A percentile compares a stretch with the other conserved stretches of the same genome.
Evolutionary conservation across 1,140 invertebrate species (phyloP).

Genomic region (Drosophila neocordata): DNA sequence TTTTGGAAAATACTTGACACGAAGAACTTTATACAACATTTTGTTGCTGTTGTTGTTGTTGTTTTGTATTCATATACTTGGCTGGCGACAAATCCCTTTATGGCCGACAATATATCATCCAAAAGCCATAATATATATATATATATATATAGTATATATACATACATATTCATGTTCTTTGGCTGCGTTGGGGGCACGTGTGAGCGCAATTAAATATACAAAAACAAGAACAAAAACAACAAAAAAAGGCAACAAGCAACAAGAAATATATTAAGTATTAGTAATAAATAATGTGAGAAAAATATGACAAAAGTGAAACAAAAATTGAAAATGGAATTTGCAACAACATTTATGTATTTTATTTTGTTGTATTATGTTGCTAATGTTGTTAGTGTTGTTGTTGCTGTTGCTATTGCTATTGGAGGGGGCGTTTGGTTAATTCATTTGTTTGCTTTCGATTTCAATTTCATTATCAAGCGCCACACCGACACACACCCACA

Average conservation of each 20-base stretch:
- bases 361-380: background rate
- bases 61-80: background rate
- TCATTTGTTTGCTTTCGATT: slow-evolving; percentile 64
- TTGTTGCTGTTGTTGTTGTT: background rate
- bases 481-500: background rate
- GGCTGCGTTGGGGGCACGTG: slow-evolving; percentile 57
- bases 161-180: slow-evolving; percentile 27
- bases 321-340: slow-evolving; percentile 23
- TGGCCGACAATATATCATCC: slow-evolving; percentile 69
- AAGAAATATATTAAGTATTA: slow-evolving; percentile 73
- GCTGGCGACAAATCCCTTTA: slow-evolving; percentile 67
- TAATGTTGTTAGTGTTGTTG: too few relatives aligned
- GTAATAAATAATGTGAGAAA: slow-evolving; percentile 70
- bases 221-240: background rate
- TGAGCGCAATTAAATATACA: slow-evolving; percentile 72
- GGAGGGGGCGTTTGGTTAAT: slow-evolving; percentile 45
- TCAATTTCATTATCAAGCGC: slow-evolving; percentile 63
- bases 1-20: too few relatives aligned
- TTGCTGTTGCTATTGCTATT: too few relatives aligned
- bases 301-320: slow-evolving; percentile 55
- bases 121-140: slow-evolving; percentile 51
- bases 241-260: background rate
- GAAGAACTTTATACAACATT: background rate
- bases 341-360: slow-evolving; percentile 2
- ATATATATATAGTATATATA: too few relatives aligned